Percentiles rank a stretch among this genome's conserved stretches.
These are phyloP conservation scores for Felis chaus DNA, from an alignment of 2,113 vertebrate genomes.

Conservation along the genomic window DNA sequence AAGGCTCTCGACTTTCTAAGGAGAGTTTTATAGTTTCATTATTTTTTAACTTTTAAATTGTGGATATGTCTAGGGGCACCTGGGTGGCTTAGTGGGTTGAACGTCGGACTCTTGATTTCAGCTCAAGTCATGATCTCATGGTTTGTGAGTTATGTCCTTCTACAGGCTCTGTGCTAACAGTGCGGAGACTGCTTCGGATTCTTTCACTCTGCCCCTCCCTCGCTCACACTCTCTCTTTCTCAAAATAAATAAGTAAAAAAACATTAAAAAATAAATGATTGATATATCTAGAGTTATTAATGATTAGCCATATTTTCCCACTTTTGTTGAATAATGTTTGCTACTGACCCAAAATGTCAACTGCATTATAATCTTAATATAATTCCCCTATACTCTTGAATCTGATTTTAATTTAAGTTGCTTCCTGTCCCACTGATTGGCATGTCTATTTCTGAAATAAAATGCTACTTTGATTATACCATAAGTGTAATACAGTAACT, in stretches of 20 bases:
- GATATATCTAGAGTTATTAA: not conserved
- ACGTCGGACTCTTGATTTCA: too few species aligned
- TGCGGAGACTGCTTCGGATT: too few species aligned
- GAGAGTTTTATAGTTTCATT: not conserved
- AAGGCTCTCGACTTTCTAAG: not conserved
- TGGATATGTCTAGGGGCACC: not conserved
- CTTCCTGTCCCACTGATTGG: not conserved
- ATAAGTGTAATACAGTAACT: not conserved
- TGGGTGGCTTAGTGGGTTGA: too few species aligned
- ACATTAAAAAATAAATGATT: not conserved
- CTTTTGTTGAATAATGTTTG: conserved; percentile 28
- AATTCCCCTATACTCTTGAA: not conserved
- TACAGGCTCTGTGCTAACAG: too few species aligned
- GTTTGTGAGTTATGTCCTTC: too few species aligned
- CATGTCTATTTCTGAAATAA: not conserved
- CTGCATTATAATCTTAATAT: not conserved
- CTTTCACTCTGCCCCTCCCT: too few species aligned
- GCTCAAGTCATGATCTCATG: too few species aligned
- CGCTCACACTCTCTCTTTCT: too few species aligned
- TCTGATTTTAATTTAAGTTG: conserved; percentile 35
- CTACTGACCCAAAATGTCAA: not conserved
- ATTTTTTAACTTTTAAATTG: not conserved
- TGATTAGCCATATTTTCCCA: not conserved
- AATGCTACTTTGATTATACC: not conserved
- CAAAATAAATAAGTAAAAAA: too few species aligned